Evolutionary conservation across 2,113 vertebrate species (phyloP), one percentile per base, ranked within the genome.

Genomic region (Calyptommatus sinebrachiatus): DNA sequence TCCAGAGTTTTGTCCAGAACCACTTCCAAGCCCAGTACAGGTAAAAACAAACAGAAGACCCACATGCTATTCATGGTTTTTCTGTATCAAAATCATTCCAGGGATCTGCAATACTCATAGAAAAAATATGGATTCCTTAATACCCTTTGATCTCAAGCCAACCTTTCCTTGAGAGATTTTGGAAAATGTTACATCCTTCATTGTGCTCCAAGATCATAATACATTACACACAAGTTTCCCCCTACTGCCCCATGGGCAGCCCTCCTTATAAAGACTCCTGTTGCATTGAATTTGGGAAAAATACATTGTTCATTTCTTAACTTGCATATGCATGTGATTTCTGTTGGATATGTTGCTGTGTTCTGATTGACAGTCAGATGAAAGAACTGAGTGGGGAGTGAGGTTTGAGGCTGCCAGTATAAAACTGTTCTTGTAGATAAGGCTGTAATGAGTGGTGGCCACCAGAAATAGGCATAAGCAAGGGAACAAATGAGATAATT

Each of bases 11-110:
- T 20, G 97, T 99, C 71, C 96, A 98, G 86, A 98, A 96, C 84
- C 97, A 98, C 90, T 99, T 99, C 89, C 97, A 99, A 91, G 98
- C 98, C 0, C 97, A 99, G 88, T 99, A 99, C 93, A 97, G 97
- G 97, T 98, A 89, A 94, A 95, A 0, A 1, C 2, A 24, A 5
- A 18, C 7, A 20, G 20, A 24, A 31, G 4, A 1, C 20, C 16
- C 61, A 28, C 5, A 24, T 26, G 22, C 8, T 18, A 5, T 2
- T 35, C 71, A 67, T n/a, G 48, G 29, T 4, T 35, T 67, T 12
- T 5, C 29, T n/a, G 24, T 20, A 62, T 62, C 28, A 10, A 46
- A 12, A 14, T 14, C 16, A 14, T 53, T 9, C 50, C 50, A 53
- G 50, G 50, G 12, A 53, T 12, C 50, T 53, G 50, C 12, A 14